Evolutionary conservation across 2,888 invertebrate genomes (phyloP), one percentile per base, ranked within the genome.

Genomic region (Clivina fossor): DNA sequence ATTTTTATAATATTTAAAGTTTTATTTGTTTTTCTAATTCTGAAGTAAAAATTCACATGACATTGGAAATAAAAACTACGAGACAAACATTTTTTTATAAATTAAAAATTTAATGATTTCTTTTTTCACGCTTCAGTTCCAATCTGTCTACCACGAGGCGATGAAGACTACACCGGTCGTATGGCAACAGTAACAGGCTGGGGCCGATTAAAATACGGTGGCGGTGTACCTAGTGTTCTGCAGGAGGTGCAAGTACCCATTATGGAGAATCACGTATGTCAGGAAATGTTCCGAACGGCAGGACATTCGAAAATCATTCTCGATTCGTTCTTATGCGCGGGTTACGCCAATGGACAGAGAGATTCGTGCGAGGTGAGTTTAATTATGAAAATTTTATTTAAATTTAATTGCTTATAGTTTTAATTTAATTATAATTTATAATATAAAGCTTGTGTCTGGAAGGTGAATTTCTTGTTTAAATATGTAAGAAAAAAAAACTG

Each of bases 191-290:
- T 94, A 2, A 92, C 93, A 0, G 94, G 94, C 1, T 94, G 93
- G 93, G 94, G 94, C 0, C 81, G 93, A 11, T 80, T 93, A 32
- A 91, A 90, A 72, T 93, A 93, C 68, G 90, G 90, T 7, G 94
- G 94, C 9, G 90, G 90, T 8, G 91, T 94, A 2, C 94, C 94
- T 0, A 89, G 90, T 3, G 84, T 92, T 2, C 75, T 94, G 20
- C 93, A 94, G 72, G 92, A 93, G 78, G 94, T 94, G 1, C 86
- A 88, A 79, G 93, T 94, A 18, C 94, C 94, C 26, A 86, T 94
- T 59, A 90, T 94, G 76, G 90, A 92, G 69, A 94, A 94, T 72
- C 82, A 83, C 61, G 90, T 92, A 8, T 94, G 94, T 70, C 93
- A 94, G 71, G 90, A 92, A 71, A 93, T 94, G 93, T 94, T 94